Evolutionary conservation across 92 coral and sea anemone genomes (phyloP), one percentile per base, ranked within the genome.

Genomic region (Siderastrea radians): DNA sequence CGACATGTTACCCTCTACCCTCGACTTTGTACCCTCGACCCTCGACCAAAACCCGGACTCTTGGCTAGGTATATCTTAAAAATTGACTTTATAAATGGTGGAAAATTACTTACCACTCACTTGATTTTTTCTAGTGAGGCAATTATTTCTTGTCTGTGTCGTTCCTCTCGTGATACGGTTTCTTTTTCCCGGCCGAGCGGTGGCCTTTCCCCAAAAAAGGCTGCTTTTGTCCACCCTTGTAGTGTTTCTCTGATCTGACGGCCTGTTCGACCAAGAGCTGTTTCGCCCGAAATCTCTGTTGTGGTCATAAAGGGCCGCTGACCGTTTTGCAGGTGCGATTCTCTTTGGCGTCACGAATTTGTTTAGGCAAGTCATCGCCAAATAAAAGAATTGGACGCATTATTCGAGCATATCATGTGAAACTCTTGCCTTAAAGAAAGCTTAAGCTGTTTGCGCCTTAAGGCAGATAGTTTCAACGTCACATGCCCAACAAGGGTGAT

Each of bases 291-390:
- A 74, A 44, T 63, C 47, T 43, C 57, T 53, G 7, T n/a, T 60
- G 49, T 26, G 38, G 38, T 26, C 38, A 26, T 26, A 26, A 26
- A 26, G 60, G 47, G n/a, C 75, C 71, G 10, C 64, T 69, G 45
- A 84, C 82, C 26, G 55, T 87, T 72, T 87, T 71, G 77, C 88
- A 68, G 8, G 66, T 55, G 38, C 87, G 78, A 49, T 49, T 88
- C 73, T 83, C 92, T 26, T 82, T 88, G 12, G 81, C 76, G 57
- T 87, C 91, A 9, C 68, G 88, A 8, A 87, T 52, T 70, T 72
- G 91, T 73, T 87, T 87, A 2, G 91, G 88, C 64, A 87, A 52
- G 62, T 87, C 87, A 7, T 68, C 78, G 16, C 89, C 91, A 72
- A 87, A 87, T 38, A 87, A 53, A 38, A 87, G 79, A 44, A 45